Base-by-base conservation (phyloP, 2,113 vertebrate species). In the Podarcis muralis region DNA sequence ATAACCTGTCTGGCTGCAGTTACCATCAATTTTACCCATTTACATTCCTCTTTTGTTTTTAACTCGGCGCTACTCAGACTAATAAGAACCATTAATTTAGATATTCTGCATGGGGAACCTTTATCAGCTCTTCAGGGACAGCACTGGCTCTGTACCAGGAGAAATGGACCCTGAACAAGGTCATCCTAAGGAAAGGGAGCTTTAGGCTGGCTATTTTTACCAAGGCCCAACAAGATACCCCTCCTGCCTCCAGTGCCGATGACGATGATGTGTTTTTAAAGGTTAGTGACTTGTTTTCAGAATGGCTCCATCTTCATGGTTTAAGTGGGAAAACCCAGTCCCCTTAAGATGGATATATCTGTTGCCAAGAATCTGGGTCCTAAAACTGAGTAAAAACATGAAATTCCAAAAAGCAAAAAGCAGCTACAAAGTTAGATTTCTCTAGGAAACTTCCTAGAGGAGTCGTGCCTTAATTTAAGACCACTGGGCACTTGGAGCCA, bases 381-480 rank as follows among this genome's bases (percentile, higher is more conserved):
- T 2, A 16, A 81, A 80, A 62, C 25, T 57, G 88, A 88, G 78
- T 90, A 92, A 93, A 87, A 93, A 95, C 93, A 94, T 87, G 87
- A 90, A 94, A 93, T 95, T 96, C 95, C 94, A 95, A 93, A 93
- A 85, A 94, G 83, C 68, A 83, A 93, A 93, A 95, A 92, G 94
- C 91, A 93, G 93, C 91, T 93, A 94, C 92, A 88, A 91, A 92
- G 78, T 83, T 94, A 87, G 87, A 86, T 89, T 93, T 85, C 84
- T 93, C 93, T 93, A 91, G 91, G 85, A 85, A 94, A 92, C 88
- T 90, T 95, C 95, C 88, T 91, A 93, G 91, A 95, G 72, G 91
- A 92, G 89, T 92, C 88, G 94, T 95, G 95, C 95, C 95, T 96
- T 96, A 94, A 92, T 85, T 90, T 92, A 92, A 92, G 94, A 93